These are phyloP conservation scores for Xiphorhynchus erythropygius DNA, from an alignment of 2,797 vertebrate species.

Conservation along the genomic window DNA sequence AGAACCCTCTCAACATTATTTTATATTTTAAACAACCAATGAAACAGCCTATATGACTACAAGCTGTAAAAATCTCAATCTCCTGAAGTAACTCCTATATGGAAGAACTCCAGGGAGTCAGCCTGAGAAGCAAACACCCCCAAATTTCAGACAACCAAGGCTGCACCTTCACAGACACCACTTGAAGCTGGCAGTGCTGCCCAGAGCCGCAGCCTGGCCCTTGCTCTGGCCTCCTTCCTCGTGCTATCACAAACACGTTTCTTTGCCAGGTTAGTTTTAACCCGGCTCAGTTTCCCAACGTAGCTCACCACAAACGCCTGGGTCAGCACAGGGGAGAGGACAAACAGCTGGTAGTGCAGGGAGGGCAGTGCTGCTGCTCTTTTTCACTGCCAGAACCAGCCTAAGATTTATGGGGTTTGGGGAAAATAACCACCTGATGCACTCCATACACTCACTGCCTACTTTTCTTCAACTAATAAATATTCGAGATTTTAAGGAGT, in stretches of 20 bases:
- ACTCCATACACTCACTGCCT: background rate
- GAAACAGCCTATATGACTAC: background rate
- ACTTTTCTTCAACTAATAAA: background rate
- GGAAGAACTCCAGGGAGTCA: background rate
- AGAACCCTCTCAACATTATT: background rate
- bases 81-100: background rate
- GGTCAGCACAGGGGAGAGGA: slow-evolving; percentile 45
- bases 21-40: background rate
- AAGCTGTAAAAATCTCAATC: background rate
- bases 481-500: background rate
- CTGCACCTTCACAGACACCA: accelerated
- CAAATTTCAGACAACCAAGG: background rate
- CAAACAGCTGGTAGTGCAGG: slow-evolving; percentile 25
- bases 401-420: slow-evolving; percentile 4
- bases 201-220: background rate
- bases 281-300: slow-evolving; percentile 38
- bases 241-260: slow-evolving; percentile 24
- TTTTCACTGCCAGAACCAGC: background rate
- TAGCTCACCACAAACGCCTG: slow-evolving; percentile 29
- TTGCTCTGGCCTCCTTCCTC: slow-evolving; percentile 23
- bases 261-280: slow-evolving; percentile 38
- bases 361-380: background rate
- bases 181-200: background rate
- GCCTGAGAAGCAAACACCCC: background rate
- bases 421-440: slow-evolving; percentile 38